phyloP scores from a whole-genome alignment of 2,113 vertebrate genomes.

The Psophia crepitans region DNA sequence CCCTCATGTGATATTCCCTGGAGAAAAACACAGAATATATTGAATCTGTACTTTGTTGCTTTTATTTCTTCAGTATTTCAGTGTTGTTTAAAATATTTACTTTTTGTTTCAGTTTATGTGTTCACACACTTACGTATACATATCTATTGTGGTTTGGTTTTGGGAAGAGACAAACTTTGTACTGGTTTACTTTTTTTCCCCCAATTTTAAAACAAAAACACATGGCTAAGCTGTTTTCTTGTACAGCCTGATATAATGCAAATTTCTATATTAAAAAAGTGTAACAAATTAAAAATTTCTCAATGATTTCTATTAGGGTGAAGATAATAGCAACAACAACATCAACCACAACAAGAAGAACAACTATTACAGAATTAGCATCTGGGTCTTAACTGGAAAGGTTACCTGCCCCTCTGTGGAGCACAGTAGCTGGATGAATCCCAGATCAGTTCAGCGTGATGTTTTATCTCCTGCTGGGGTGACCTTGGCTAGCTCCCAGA shows the following conservation, averaged over 20 bases:
- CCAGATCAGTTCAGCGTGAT: background rate
- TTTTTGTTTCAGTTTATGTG: background rate
- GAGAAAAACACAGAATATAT: background rate
- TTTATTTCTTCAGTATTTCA: background rate
- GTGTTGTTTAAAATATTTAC: background rate
- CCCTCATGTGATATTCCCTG: background rate
- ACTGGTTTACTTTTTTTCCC: background rate
- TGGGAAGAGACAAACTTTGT: background rate
- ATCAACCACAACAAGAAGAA: background rate
- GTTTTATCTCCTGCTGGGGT: background rate
- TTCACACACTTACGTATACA: too few relatives aligned
- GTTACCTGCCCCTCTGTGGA: background rate
- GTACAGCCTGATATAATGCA: background rate
- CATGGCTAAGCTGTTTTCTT: background rate
- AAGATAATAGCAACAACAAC: background rate
- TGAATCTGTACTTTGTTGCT: background rate
- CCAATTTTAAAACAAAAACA: background rate
- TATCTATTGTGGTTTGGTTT: background rate
- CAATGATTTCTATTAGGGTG: background rate
- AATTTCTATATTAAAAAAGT: background rate
- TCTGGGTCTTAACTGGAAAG: background rate
- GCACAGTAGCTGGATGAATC: too few relatives aligned
- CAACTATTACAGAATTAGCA: background rate
- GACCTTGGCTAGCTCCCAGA: background rate
- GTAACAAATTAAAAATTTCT: background rate